Evolutionary conservation across 35 echinoderm and acorn worm genomes (phyloP).

Genomic region (Heliocidaris tuberculata): DNA sequence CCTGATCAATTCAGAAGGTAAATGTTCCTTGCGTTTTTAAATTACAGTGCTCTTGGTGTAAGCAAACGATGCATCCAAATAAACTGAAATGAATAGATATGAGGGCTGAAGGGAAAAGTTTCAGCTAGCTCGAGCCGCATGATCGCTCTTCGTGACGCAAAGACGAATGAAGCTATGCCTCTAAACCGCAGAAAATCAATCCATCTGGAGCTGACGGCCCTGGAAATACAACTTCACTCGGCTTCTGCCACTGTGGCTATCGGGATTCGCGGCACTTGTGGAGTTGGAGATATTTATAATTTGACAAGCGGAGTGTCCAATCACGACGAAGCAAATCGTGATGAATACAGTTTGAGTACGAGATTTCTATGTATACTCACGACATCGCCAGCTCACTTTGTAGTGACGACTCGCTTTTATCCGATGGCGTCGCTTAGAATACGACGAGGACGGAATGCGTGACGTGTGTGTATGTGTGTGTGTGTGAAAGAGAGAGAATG

Average conservation of each 20-base stretch:
- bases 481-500: too few species aligned
- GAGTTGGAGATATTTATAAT: neutral
- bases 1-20: neutral
- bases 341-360: neutral
- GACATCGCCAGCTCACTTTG: too few species aligned
- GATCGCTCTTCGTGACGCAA: neutral
- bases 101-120: neutral
- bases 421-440: too few species aligned
- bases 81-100: neutral
- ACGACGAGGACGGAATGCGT: too few species aligned
- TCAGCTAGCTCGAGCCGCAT: neutral
- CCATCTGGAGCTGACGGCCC: neutral
- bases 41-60: neutral
- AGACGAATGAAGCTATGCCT: neutral
- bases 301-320: neutral
- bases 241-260: neutral
- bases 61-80: neutral
- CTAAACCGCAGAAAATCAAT: neutral
- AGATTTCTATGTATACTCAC: neutral
- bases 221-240: neutral
- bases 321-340: neutral
- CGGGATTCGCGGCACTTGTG: neutral
- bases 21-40: neutral
- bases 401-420: too few species aligned
- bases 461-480: too few species aligned